These are phyloP conservation scores for Odobenus rosmarus DNA, from an alignment of 2,113 vertebrate genomes.

Conservation along the genomic window DNA sequence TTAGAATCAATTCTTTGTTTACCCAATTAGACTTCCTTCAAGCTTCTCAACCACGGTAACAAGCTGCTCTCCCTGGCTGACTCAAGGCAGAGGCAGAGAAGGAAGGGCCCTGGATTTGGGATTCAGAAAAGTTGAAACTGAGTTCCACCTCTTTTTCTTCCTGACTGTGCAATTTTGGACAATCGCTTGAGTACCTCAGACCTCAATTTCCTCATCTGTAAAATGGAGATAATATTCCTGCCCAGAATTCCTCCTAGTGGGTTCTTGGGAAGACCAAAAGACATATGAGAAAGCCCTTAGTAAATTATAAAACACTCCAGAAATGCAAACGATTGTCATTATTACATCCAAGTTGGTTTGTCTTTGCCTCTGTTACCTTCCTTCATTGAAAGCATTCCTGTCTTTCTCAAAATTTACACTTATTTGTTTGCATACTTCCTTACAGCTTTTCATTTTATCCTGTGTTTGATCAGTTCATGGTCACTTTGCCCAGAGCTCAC, in stretches of 20 bases:
- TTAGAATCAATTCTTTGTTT: not conserved
- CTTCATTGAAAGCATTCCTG: constrained; percentile 22
- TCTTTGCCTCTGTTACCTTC: not conserved
- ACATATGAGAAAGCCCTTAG: not conserved
- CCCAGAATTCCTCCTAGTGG: not conserved
- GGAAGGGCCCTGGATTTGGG: not conserved
- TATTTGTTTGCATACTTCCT: not conserved
- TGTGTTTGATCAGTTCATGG: not conserved
- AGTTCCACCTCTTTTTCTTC: not conserved
- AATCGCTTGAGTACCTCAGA: not conserved
- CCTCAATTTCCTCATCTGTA: not conserved
- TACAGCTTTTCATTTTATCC: not conserved
- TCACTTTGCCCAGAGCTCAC: constrained; percentile 37
- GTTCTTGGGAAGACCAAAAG: not conserved
- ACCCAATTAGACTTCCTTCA: not conserved
- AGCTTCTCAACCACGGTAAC: not conserved
- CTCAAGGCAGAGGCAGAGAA: not conserved
- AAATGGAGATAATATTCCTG: not conserved
- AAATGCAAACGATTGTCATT: not conserved
- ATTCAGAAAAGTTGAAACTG: not conserved
- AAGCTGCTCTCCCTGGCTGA: not conserved
- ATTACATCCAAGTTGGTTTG: not conserved
- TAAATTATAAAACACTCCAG: not conserved
- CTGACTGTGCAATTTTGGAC: not conserved
- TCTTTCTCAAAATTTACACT: not conserved